Evolutionary conservation across 2,888 invertebrate genomes (phyloP).

Genomic region (Plebejus argus): DNA sequence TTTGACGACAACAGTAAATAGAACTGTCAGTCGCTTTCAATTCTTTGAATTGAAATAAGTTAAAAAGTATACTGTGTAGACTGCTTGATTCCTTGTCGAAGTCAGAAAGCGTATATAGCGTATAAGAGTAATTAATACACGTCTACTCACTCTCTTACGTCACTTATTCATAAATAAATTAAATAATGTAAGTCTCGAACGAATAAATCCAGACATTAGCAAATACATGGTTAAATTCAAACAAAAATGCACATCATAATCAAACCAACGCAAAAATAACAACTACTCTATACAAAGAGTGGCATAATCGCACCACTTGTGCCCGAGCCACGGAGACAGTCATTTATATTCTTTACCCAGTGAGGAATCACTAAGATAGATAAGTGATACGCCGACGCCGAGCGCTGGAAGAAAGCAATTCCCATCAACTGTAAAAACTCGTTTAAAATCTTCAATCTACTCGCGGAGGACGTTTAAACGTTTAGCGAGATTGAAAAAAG

Average conservation of each 20-base stretch:
- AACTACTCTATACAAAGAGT: background rate
- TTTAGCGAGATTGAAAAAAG: conserved; percentile 41
- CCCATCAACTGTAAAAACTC: conserved; percentile 45
- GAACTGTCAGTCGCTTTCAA: background rate
- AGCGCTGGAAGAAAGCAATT: conserved; percentile 44
- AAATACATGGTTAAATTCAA: background rate
- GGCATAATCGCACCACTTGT: background rate
- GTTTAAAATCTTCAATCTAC: conserved; percentile 46
- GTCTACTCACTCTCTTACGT: no score
- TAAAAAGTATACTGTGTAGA: background rate
- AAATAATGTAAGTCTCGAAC: no score
- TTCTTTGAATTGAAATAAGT: no score
- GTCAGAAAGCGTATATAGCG: background rate
- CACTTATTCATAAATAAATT: background rate
- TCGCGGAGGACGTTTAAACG: conserved; percentile 46
- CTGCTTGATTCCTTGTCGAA: background rate
- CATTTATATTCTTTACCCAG: conserved; percentile 40
- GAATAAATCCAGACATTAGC: no score
- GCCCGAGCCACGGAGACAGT: conserved; percentile 34
- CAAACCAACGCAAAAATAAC: background rate
- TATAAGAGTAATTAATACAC: background rate
- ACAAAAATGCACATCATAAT: background rate
- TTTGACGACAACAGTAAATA: background rate
- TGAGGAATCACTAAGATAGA: conserved; percentile 38
- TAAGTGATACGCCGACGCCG: conserved; percentile 39